Percentiles rank a stretch among this genome's conserved stretches.
Evolutionary conservation across 35 echinoderm and acorn worm genomes (phyloP).

Genomic region (Holothuria glaberrima): DNA sequence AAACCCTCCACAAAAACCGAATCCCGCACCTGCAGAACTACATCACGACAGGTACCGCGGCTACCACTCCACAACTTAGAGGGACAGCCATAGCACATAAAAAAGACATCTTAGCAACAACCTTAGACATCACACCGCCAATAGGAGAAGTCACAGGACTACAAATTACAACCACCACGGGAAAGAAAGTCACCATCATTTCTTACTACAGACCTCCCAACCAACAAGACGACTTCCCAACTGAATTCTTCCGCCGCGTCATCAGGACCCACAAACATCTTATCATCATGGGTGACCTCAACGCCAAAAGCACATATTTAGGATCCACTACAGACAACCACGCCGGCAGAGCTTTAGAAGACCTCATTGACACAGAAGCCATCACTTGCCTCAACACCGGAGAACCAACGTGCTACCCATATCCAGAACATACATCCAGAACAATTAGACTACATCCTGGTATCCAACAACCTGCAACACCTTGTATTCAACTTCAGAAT

Average conservation of each 20-base stretch:
- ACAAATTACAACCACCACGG: background rate
- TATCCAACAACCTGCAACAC: background rate
- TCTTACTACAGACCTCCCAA: background rate
- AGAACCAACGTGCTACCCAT: slow-evolving; percentile 16
- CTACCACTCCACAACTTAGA: no score
- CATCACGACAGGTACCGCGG: background rate
- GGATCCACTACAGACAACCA: slow-evolving; percentile 18
- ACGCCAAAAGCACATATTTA: slow-evolving; percentile 4
- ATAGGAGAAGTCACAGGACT: background rate
- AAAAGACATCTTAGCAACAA: no score
- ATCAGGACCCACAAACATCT: background rate
- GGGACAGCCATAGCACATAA: no score
- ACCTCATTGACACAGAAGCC: background rate
- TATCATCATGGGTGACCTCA: slow-evolving; percentile 31
- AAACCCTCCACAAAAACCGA: background rate
- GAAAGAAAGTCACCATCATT: background rate
- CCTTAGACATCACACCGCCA: background rate
- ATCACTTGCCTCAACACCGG: slow-evolving; percentile 21
- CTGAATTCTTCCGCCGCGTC: background rate
- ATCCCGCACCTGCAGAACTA: background rate
- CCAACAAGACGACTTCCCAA: background rate
- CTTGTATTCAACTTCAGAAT: background rate
- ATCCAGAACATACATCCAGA: background rate
- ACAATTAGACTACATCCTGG: slow-evolving; percentile 36
- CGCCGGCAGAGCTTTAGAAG: background rate